These are phyloP conservation scores for Arizona elegans DNA, from an alignment of 2,113 vertebrate species.

Conservation along the genomic window DNA sequence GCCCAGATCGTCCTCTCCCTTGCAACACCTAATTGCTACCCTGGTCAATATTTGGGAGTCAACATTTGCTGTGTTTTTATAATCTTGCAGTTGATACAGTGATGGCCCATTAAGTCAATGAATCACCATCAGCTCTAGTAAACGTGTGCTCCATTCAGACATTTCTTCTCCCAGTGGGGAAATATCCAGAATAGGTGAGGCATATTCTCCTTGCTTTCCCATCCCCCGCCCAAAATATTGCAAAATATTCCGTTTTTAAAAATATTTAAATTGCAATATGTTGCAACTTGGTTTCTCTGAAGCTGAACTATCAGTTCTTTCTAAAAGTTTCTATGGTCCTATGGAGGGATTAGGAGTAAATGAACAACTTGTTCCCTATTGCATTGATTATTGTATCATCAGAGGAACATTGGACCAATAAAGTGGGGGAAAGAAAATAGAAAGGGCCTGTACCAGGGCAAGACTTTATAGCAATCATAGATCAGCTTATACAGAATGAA, in stretches of 20 bases:
- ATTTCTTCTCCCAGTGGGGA: not conserved
- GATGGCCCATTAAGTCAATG: not conserved
- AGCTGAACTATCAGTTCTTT: not conserved
- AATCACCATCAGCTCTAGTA: not conserved
- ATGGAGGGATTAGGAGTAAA: not conserved
- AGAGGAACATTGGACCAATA: not conserved
- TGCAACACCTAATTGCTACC: not conserved
- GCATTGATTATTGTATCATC: not conserved
- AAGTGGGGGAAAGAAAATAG: not conserved
- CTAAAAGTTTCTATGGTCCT: not conserved
- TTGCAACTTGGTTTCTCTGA: not conserved
- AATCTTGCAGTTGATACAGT: not conserved
- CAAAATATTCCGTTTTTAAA: not conserved
- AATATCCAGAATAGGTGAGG: not conserved
- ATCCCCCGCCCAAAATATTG: not conserved
- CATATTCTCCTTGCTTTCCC: not conserved
- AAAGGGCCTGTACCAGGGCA: not conserved
- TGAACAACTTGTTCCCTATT: not conserved
- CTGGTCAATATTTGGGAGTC: not conserved
- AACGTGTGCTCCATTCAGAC: not conserved
- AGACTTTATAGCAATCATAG: not conserved
- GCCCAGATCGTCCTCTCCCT: not conserved
- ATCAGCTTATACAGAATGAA: not conserved
- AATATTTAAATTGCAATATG: not conserved
- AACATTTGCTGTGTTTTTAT: not conserved